These are phyloP conservation scores for Iselma pallidipennis DNA, from an alignment of 2,888 invertebrate species.

Conservation along the genomic window DNA sequence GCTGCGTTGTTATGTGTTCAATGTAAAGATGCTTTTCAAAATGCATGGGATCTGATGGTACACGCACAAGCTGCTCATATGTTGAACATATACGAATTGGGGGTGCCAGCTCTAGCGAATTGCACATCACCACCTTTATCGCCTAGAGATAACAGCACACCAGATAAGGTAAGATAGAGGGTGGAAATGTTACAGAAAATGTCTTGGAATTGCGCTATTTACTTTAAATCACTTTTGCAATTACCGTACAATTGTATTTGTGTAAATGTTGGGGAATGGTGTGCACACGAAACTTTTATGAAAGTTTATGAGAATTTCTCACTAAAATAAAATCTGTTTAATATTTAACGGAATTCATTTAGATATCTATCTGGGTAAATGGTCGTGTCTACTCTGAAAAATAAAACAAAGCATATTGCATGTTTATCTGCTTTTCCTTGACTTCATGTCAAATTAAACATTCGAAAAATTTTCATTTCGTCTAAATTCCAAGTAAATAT, in stretches of 20 bases:
- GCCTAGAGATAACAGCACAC: slow-evolving; percentile 49
- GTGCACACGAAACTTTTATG: too few relatives aligned
- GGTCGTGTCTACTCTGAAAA: too few relatives aligned
- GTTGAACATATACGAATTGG: slow-evolving; percentile 69
- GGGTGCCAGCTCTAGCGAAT: slow-evolving; percentile 52
- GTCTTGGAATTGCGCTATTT: neutral
- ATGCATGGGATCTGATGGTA: slow-evolving; percentile 71
- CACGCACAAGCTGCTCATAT: slow-evolving; percentile 71
- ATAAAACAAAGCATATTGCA: too few relatives aligned
- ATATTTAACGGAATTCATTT: too few relatives aligned
- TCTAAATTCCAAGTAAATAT: neutral
- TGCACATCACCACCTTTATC: slow-evolving; percentile 51
- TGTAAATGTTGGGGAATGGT: neutral
- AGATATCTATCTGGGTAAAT: too few relatives aligned
- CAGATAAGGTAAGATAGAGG: slow-evolving; percentile 54
- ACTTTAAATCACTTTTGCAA: neutral
- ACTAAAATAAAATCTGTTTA: neutral
- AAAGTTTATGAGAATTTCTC: neutral
- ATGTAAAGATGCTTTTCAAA: slow-evolving; percentile 68
- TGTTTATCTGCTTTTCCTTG: too few relatives aligned
- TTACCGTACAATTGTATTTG: neutral
- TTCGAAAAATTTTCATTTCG: neutral
- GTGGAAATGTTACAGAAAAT: too few relatives aligned
- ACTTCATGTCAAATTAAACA: neutral
- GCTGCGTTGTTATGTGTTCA: slow-evolving; percentile 66